Base-by-base conservation (phyloP, 2,888 invertebrate genomes). In the Rambutsinella grinnellia region DNA sequence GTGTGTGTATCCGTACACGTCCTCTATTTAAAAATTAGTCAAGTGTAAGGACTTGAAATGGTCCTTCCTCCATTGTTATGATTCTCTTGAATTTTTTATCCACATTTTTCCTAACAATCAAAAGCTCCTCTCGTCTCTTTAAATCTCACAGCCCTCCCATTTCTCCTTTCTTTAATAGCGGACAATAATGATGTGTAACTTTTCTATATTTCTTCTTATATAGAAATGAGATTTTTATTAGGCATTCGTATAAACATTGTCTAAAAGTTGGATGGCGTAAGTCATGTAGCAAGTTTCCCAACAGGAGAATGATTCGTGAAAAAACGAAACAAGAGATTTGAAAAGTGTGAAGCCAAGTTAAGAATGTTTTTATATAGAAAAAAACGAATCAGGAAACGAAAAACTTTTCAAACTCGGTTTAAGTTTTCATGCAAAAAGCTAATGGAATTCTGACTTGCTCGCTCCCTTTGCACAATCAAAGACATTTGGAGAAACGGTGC, bases 381-480 rank as follows among this genome's bases (percentile, higher is more conserved):
- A 57, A 10, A 53, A 56, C 24, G 26, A 21, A 53, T 53, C 21
- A 67, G 19, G 28, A 57, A 15, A 54, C 44, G 8, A 68, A 62
- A 57, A 57, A 68, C 47, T 65, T 67, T 57, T n/a, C 28, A 75
- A 76, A 54, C 68, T 76, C n/a, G 62, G 67, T 67, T 61, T 49
- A 67, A 53, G 21, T 74, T 74, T 62, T 76, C 75, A 68, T 76
- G 63, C 68, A 76, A 68, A 75, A 68, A 68, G 63, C 57, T 76
- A 63, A 68, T 76, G 68, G 68, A 76, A 76, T 76, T 36, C 36
- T 36, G 36, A n/a, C n/a, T n/a, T n/a, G n/a, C n/a, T n/a, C n/a
- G n/a, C n/a, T n/a, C n/a, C n/a, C n/a, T n/a, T n/a, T n/a, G n/a
- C n/a, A n/a, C n/a, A n/a, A n/a, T n/a, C n/a, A 53, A 17, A 53